phyloP scores from a whole-genome alignment of 1,140 invertebrate species.

The Drosophila kikkawai region DNA sequence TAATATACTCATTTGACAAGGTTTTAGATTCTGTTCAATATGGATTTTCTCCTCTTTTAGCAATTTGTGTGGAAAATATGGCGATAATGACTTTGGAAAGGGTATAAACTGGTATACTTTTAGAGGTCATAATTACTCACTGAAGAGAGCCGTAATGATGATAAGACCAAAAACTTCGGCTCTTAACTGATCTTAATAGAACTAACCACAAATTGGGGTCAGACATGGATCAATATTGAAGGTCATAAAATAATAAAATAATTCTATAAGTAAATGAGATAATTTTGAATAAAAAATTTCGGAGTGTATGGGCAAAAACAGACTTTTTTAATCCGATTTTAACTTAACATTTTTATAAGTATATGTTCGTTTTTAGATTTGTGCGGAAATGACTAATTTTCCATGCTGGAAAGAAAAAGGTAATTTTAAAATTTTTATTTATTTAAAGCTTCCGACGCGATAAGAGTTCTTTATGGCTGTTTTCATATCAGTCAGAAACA shows the following conservation, averaged over 20 bases:
- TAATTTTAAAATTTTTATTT: background rate
- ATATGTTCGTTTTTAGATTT: too few species aligned
- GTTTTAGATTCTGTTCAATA: background rate
- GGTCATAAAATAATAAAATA: too few species aligned
- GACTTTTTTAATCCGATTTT: too few species aligned
- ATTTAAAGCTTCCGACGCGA: background rate
- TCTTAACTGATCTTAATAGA: background rate
- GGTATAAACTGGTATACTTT: background rate
- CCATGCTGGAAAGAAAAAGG: background rate
- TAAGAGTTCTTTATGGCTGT: background rate
- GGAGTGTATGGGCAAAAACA: too few species aligned
- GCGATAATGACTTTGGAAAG: background rate
- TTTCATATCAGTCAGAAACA: background rate
- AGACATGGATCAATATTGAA: too few species aligned
- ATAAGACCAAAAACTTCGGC: background rate
- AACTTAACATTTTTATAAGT: too few species aligned
- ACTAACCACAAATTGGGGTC: too few species aligned
- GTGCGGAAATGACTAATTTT: background rate
- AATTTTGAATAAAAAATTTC: too few species aligned
- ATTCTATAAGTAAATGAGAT: too few species aligned
- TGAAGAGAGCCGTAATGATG: slow-evolving; percentile 1
- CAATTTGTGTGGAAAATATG: background rate
- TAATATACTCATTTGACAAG: background rate
- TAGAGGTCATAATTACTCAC: background rate
- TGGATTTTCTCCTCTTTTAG: background rate